Evolutionary conservation across 2,113 vertebrate genomes (phyloP).

Genomic region (Clupea harengus): DNA sequence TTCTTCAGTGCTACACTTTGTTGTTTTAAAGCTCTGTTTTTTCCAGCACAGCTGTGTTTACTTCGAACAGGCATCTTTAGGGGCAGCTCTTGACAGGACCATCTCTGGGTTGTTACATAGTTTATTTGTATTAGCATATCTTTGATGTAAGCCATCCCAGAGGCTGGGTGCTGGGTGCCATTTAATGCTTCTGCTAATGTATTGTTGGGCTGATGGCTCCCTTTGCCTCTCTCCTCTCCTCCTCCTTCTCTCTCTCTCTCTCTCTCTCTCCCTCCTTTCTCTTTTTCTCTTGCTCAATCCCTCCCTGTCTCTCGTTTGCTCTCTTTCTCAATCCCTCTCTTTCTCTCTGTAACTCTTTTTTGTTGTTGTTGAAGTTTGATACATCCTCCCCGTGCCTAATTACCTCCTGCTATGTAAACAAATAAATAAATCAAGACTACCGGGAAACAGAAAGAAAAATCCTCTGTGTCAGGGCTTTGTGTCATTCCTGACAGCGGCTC

Average conservation of each 20-base stretch:
- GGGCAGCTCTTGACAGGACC: background rate
- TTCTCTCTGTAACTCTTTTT: background rate
- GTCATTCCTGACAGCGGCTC: background rate
- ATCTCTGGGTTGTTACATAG: constrained; percentile 14
- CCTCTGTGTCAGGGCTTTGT: background rate
- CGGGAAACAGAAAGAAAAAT: background rate
- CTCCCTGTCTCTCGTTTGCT: constrained; percentile 17
- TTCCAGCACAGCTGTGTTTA: constrained; percentile 6
- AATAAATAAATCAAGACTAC: constrained; percentile 9
- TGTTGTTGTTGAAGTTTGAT: background rate
- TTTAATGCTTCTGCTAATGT: background rate
- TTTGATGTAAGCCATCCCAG: constrained; percentile 10
- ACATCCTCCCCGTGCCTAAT: background rate
- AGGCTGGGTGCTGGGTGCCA: background rate
- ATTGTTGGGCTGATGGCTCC: background rate
- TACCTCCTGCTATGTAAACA: background rate
- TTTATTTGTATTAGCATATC: constrained; percentile 13
- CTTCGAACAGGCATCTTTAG: constrained; percentile 4
- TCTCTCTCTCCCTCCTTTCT: background rate
- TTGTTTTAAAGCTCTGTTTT: background rate
- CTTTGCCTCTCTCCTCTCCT: constrained; percentile 5
- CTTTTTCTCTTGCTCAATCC: background rate
- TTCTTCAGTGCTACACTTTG: background rate
- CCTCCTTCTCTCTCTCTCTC: background rate
- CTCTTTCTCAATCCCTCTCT: background rate